Conservation (phyloP, 1,140 invertebrate species). For the Drosophila pallidifrons region DNA sequence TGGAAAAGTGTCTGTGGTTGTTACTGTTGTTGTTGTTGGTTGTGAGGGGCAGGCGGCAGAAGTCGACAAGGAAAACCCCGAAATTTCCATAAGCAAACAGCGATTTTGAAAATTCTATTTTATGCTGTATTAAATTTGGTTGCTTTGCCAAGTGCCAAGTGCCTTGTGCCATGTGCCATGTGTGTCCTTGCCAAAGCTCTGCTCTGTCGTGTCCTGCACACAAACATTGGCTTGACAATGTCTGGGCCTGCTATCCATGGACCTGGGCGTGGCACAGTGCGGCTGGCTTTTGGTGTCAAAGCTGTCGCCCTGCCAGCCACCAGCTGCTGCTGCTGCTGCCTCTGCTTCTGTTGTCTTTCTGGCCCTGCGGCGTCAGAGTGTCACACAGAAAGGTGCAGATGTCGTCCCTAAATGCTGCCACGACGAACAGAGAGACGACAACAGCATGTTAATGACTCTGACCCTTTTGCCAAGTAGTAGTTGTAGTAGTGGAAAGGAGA, state of each 20-base stretch:
- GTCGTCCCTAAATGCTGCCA: slow-evolving; percentile 72
- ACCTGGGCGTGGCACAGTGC: slow-evolving; percentile 63
- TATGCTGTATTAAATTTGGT: slow-evolving; percentile 67
- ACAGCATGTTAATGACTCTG: slow-evolving; percentile 81
- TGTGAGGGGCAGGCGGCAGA: neutral
- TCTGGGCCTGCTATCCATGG: slow-evolving; percentile 1
- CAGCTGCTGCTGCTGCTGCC: neutral
- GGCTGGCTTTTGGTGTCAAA: slow-evolving; percentile 78
- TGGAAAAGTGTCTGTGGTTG: slow-evolving; percentile 21
- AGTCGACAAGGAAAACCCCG: slow-evolving; percentile 12
- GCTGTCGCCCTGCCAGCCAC: slow-evolving; percentile 48
- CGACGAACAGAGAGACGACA: slow-evolving; percentile 50
- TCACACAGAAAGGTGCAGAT: slow-evolving; percentile 72
- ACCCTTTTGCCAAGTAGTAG: slow-evolving; percentile 54
- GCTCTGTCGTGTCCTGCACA: slow-evolving; percentile 28
- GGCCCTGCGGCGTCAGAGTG: slow-evolving; percentile 34
- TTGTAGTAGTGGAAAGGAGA: neutral
- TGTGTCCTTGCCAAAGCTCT: slow-evolving; percentile 34
- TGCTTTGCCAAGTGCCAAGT: slow-evolving; percentile 12
- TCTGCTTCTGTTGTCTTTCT: slow-evolving; percentile 1
- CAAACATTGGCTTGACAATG: slow-evolving; percentile 45
- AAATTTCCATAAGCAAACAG: slow-evolving; percentile 75
- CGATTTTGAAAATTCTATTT: slow-evolving; percentile 64
- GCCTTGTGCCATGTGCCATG: neutral
- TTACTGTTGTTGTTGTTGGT: slow-evolving; percentile 5